These are phyloP conservation scores for Cephalopachus bancanus DNA, from an alignment of 2,797 vertebrate species.

Conservation along the genomic window DNA sequence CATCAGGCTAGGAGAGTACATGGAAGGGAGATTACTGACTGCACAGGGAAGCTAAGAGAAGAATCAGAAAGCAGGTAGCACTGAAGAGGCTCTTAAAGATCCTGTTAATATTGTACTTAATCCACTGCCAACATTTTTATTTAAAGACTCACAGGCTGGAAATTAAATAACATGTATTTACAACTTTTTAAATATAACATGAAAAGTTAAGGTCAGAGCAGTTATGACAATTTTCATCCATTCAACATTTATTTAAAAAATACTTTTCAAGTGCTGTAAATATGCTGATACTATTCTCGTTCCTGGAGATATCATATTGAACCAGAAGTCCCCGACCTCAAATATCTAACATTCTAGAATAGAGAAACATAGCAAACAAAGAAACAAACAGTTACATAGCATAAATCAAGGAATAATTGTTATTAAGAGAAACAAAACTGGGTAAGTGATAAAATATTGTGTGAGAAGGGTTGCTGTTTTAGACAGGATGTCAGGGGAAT, in stretches of 20 bases:
- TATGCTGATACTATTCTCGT: not conserved
- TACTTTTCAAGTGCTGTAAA: conserved; percentile 1
- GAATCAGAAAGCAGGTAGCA: not conserved
- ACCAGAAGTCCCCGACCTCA: not conserved
- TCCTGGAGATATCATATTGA: not conserved
- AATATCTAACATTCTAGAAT: not conserved
- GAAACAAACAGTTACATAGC: not conserved
- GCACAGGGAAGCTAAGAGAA: not conserved
- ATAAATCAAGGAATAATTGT: not conserved
- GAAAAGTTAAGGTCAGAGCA: not conserved
- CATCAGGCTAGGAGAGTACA: not conserved
- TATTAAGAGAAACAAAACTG: not conserved
- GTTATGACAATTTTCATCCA: not conserved
- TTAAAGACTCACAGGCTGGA: not conserved
- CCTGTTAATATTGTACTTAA: conserved; percentile 2
- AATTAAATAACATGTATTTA: conserved; percentile 32
- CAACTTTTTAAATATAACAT: not conserved
- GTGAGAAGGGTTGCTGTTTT: not conserved
- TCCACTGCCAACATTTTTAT: conserved; percentile 32
- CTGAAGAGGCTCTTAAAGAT: not conserved
- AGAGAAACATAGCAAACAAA: conserved; percentile 19
- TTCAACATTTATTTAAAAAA: conserved; percentile 38
- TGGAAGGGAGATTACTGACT: not conserved
- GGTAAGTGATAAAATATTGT: not conserved
- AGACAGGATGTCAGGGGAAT: not conserved